Percentiles rank a stretch among this genome's conserved stretches.
Conservation (phyloP, 2,113 vertebrate genomes). For the Myrmecophaga tridactyla region DNA sequence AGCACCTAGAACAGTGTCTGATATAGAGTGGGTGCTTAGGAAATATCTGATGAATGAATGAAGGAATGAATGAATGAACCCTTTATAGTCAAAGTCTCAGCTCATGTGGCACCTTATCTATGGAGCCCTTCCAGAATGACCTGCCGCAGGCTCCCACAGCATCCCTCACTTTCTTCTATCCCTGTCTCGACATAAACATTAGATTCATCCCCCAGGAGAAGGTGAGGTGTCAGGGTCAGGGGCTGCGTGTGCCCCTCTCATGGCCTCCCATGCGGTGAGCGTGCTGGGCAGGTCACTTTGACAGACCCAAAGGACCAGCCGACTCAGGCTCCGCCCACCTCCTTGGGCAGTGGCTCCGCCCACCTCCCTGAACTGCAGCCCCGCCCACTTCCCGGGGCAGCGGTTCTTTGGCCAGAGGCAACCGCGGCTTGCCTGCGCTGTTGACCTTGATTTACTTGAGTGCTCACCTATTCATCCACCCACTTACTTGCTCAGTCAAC, state of each 20-base stretch:
- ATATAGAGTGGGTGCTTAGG: too few relatives aligned
- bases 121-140: background rate
- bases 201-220: background rate
- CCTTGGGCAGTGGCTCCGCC: background rate
- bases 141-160: background rate
- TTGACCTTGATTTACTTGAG: background rate
- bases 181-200: too few relatives aligned
- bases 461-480: background rate
- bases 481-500: background rate
- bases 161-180: background rate
- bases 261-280: fast-evolving
- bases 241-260: background rate
- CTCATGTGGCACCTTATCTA: background rate
- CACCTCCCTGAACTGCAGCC: background rate
- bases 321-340: background rate
- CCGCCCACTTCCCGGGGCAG: background rate
- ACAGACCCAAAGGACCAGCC: fast-evolving
- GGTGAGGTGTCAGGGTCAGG: background rate
- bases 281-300: background rate
- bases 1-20: background rate
- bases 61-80: background rate
- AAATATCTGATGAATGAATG: background rate
- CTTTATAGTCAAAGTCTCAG: background rate
- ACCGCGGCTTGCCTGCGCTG: background rate
- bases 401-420: too few relatives aligned